Conservation (phyloP, 2,113 vertebrate species). For the Brachionichthys hirsutus region DNA sequence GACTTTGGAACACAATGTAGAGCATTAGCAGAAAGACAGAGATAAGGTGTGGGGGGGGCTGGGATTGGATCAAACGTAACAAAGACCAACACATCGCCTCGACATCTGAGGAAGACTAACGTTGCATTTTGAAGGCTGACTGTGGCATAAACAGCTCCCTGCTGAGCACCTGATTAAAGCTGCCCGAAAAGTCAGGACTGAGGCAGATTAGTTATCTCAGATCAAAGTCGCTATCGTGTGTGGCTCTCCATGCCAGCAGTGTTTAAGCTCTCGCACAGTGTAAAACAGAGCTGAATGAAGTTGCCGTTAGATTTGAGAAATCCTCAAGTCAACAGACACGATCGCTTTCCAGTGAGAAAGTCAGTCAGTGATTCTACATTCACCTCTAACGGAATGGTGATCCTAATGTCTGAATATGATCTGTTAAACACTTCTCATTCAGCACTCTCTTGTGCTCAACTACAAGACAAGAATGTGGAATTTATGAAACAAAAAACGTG, state of each 20-base stretch:
- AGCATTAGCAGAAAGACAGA: conserved; percentile 25
- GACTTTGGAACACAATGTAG: conserved; percentile 27
- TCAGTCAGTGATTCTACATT: background rate
- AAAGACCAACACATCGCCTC: background rate
- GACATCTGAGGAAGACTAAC: conserved; percentile 17
- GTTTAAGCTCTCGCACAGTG: conserved; percentile 40
- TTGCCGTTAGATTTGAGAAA: conserved; percentile 21
- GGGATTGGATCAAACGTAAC: conserved; percentile 27
- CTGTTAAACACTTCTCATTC: no score
- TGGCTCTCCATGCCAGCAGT: conserved; percentile 45
- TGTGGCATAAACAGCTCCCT: conserved; percentile 21
- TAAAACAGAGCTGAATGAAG: conserved; percentile 34
- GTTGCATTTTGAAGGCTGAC: conserved; percentile 27
- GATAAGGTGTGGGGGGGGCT: background rate
- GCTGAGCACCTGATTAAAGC: conserved; percentile 44
- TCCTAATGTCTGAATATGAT: no score
- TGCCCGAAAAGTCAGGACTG: conserved; percentile 46
- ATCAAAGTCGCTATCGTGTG: conserved; percentile 56
- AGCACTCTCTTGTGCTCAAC: no score
- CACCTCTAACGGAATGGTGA: no score
- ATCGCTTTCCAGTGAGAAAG: conserved; percentile 9
- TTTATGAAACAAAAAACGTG: no score
- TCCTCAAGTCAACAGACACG: conserved; percentile 14
- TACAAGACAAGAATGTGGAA: no score
- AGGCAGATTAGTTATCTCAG: conserved; percentile 42